Conservation (phyloP, 2,888 invertebrate genomes). For the Drosophila aldrichi region DNA sequence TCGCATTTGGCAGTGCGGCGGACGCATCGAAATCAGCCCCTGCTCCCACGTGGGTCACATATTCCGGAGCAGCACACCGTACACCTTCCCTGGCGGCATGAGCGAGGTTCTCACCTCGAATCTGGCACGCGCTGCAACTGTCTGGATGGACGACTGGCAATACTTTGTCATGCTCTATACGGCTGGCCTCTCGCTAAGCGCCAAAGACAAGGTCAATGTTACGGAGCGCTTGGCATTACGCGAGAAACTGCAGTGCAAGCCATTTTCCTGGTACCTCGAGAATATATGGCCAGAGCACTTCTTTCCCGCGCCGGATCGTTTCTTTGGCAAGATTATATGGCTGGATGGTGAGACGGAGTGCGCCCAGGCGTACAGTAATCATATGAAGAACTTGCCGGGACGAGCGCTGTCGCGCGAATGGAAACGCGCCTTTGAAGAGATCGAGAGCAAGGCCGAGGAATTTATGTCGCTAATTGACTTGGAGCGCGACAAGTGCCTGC, state of each 20-base stretch:
- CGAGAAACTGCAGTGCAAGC: conserved; percentile 91
- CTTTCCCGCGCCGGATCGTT: conserved; percentile 93
- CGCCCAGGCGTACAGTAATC: conserved; percentile 73
- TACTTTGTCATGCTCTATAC: conserved; percentile 96
- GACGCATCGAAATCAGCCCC: conserved; percentile 94
- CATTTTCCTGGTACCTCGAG: conserved; percentile 96
- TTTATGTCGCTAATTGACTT: conserved; percentile 76
- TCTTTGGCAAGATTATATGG: conserved; percentile 93
- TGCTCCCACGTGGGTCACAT: conserved; percentile 98
- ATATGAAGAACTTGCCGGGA: conserved; percentile 81
- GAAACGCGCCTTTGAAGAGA: conserved; percentile 76
- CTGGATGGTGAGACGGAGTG: conserved; percentile 81
- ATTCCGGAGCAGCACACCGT: conserved; percentile 96
- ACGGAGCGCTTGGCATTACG: conserved; percentile 89
- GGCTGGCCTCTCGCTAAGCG: conserved; percentile 86
- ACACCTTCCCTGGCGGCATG: conserved; percentile 97
- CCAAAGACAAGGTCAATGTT: conserved; percentile 85
- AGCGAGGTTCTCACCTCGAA: conserved; percentile 92
- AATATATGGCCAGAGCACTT: conserved; percentile 99
- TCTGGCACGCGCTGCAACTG: conserved; percentile 95
- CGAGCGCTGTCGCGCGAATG: conserved; percentile 75
- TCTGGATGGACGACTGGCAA: conserved; percentile 99
- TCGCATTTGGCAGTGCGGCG: conserved; percentile 98
- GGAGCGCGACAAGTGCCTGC: conserved; percentile 82
- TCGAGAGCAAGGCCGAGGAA: conserved; percentile 71